These are phyloP conservation scores for Cylindroiulus punctatus DNA, from an alignment of 2,888 invertebrate genomes.

Conservation along the genomic window DNA sequence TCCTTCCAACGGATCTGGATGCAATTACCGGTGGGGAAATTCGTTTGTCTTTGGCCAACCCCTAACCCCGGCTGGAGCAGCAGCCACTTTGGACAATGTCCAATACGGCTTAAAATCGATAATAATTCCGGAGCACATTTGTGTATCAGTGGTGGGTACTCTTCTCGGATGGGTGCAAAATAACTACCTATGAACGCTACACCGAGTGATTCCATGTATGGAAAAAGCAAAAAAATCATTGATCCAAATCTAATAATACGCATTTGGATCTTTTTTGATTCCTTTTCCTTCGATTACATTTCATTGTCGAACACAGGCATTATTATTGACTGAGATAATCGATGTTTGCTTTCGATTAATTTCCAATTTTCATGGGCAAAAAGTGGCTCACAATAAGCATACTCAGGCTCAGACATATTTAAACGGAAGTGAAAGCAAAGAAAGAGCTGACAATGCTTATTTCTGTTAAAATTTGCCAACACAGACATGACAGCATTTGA, in stretches of 20 bases:
- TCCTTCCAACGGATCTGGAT: neutral
- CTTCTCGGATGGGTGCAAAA: slow-evolving; percentile 16
- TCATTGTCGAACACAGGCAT: neutral
- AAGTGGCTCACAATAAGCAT: neutral
- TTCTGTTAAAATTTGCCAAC: no score
- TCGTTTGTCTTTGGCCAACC: slow-evolving; percentile 26
- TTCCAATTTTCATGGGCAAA: neutral
- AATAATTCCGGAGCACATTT: neutral
- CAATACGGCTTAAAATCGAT: neutral
- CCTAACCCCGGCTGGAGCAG: neutral
- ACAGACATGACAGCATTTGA: no score
- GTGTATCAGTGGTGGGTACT: slow-evolving; percentile 11
- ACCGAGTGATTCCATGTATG: neutral
- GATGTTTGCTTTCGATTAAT: neutral
- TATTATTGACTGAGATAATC: slow-evolving; percentile 14
- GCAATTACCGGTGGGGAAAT: slow-evolving; percentile 7
- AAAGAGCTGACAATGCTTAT: no score
- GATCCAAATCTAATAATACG: slow-evolving; percentile 19
- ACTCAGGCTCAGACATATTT: no score
- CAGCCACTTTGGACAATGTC: slow-evolving; percentile 12
- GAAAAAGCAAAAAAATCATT: neutral
- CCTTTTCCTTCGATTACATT: neutral
- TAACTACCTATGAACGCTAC: neutral
- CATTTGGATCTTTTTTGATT: neutral
- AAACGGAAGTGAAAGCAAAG: no score